Percentiles rank a stretch among this genome's conserved stretches.
Conservation (phyloP, 1,140 invertebrate species). For the Temnothorax curvispinosus region DNA sequence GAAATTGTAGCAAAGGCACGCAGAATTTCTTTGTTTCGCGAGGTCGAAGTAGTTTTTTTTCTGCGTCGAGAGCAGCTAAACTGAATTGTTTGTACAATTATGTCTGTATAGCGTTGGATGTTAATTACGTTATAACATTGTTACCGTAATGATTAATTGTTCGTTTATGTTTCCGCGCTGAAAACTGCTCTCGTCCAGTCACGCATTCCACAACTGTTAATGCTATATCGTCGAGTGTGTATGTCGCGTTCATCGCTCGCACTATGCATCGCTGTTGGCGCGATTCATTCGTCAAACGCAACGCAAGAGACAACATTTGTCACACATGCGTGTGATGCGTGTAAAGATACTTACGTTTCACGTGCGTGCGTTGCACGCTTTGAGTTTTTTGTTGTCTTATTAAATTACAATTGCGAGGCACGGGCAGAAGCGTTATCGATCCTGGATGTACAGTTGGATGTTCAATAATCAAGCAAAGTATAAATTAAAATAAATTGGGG, state of each 20-base stretch:
- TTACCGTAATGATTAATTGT: slow-evolving; percentile 53
- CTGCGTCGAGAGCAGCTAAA: slow-evolving; percentile 12
- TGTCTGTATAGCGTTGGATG: slow-evolving; percentile 21
- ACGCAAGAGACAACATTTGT: slow-evolving; percentile 49
- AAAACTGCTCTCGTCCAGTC: slow-evolving; percentile 55
- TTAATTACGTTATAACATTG: slow-evolving; percentile 47
- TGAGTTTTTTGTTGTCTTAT: slow-evolving; percentile 58
- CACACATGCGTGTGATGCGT: slow-evolving; percentile 64
- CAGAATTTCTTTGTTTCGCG: slow-evolving; percentile 34
- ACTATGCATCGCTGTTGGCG: slow-evolving; percentile 44
- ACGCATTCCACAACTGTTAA: slow-evolving; percentile 58
- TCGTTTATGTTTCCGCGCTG: slow-evolving; percentile 48
- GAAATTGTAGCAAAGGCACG: slow-evolving; percentile 21
- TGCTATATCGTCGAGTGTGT: slow-evolving; percentile 40
- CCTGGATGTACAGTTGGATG: slow-evolving; percentile 23
- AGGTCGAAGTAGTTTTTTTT: slow-evolving; percentile 5
- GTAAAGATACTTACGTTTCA: slow-evolving; percentile 52
- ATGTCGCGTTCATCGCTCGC: slow-evolving; percentile 49
- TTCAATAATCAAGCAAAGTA: not conserved
- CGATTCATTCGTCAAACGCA: slow-evolving; percentile 56
- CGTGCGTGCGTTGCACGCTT: not conserved
- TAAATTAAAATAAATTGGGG: not conserved
- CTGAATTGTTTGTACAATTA: slow-evolving; percentile 44
- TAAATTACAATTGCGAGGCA: slow-evolving; percentile 59
- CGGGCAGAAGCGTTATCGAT: slow-evolving; percentile 50